A percentile compares a stretch with the other conserved stretches of the same genome.
phyloP scores from a whole-genome alignment of 37 sponge, comb jelly and placozoan species.

The Axinella damicornis region DNA sequence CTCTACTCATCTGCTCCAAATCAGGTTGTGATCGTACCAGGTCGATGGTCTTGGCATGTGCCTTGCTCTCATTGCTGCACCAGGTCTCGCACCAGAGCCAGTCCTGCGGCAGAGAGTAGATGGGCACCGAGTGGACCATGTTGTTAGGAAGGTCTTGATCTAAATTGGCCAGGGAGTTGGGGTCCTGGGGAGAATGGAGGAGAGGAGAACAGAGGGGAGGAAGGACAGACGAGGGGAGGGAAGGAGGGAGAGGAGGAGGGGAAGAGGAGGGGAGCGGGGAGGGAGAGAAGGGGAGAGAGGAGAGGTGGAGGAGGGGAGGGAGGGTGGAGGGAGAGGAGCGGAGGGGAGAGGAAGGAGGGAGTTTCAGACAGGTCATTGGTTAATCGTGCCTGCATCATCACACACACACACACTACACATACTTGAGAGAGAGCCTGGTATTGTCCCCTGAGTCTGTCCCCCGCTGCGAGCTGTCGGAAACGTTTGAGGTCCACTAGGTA shows the following conservation, averaged over 20 bases:
- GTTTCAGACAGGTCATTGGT: background rate
- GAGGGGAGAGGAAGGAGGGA: background rate
- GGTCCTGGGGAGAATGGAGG: conserved; percentile 64
- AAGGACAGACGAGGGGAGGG: background rate
- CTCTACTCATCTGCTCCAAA: too few species aligned
- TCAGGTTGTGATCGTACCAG: conserved; percentile 79
- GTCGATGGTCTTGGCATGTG: conserved; percentile 95
- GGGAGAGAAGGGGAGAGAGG: background rate
- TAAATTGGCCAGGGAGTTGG: conserved; percentile 94
- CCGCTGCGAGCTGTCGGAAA: conserved; percentile 93
- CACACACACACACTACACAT: background rate
- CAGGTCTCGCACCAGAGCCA: conserved; percentile 99
- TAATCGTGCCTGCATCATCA: too few species aligned
- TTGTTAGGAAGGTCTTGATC: conserved; percentile 99
- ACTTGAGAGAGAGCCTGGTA: conserved; percentile 80
- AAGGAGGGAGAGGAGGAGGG: background rate
- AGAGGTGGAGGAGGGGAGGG: background rate
- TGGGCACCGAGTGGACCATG: conserved; percentile 98
- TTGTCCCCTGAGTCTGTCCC: conserved; percentile 93
- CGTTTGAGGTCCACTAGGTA: conserved; percentile 91
- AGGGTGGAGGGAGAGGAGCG: background rate
- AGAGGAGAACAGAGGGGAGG: background rate
- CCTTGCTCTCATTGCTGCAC: conserved; percentile 91
- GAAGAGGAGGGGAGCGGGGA: background rate
- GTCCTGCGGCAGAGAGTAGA: conserved; percentile 94